A percentile compares a stretch with the other conserved stretches of the same genome.
Evolutionary conservation across 2,113 vertebrate species (phyloP).

Genomic region (Cariama cristata): DNA sequence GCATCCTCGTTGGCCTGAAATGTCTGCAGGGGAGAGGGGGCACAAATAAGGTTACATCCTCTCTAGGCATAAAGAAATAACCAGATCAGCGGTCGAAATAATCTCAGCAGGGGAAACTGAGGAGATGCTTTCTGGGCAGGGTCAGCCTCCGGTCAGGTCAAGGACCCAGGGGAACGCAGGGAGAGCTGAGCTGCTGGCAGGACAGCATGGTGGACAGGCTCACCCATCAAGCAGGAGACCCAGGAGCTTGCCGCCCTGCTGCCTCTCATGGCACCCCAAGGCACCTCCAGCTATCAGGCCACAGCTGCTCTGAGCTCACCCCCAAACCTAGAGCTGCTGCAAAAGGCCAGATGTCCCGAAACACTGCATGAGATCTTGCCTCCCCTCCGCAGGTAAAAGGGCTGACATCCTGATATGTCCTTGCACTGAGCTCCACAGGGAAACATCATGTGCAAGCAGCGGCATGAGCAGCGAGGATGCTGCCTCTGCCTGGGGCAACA

Average conservation of each 20-base stretch:
- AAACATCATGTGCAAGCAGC: not conserved
- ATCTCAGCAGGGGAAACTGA: not conserved
- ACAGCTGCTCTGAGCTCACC: not conserved
- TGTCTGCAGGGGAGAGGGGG: slow-evolving; percentile 72
- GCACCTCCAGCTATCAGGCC: not conserved
- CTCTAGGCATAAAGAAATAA: not conserved
- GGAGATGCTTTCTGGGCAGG: not conserved
- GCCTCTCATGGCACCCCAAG: rapidly evolving
- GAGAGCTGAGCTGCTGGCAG: not conserved
- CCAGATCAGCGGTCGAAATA: not conserved
- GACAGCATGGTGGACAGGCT: not conserved
- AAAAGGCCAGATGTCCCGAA: not conserved
- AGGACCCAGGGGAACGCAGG: not conserved
- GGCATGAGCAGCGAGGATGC: not conserved
- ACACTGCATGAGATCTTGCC: not conserved
- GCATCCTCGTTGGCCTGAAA: slow-evolving; percentile 92
- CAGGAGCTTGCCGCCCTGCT: not conserved
- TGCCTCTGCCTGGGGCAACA: not conserved
- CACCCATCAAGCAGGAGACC: not conserved
- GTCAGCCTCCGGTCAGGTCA: not conserved
- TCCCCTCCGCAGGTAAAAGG: rapidly evolving
- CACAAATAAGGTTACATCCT: not conserved
- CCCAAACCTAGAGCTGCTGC: not conserved
- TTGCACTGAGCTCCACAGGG: rapidly evolving
- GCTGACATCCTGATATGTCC: not conserved